These are phyloP conservation scores for Strigops habroptila DNA, from an alignment of 2,113 vertebrate genomes.

Conservation along the genomic window DNA sequence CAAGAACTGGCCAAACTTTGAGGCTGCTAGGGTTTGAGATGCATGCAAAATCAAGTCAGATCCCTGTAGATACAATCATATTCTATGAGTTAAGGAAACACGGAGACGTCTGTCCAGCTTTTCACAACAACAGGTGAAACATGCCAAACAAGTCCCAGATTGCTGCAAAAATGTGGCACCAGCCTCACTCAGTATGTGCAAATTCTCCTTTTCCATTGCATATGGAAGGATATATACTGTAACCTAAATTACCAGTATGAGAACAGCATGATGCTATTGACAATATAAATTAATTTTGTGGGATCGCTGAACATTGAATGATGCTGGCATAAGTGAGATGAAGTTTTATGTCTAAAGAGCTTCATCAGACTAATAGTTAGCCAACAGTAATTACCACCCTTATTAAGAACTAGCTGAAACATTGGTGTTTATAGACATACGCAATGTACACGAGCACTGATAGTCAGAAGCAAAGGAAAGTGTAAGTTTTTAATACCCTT, in stretches of 20 bases:
- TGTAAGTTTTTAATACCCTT: accelerated
- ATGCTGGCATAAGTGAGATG: not conserved
- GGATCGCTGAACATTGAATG: not conserved
- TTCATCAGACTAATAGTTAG: not conserved
- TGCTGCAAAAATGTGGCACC: not conserved
- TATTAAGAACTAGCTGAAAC: not conserved
- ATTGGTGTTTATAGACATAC: not conserved
- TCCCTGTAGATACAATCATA: not conserved
- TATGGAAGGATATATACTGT: accelerated
- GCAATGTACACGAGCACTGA: not conserved
- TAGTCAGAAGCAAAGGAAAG: not conserved
- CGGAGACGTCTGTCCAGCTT: not conserved
- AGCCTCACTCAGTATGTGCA: accelerated
- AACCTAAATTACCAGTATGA: not conserved
- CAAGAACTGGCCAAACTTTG: not conserved
- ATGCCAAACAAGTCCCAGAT: not conserved
- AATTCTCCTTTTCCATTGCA: not conserved
- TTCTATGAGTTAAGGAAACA: not conserved
- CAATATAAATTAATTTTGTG: not conserved
- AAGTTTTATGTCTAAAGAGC: not conserved
- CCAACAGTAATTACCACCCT: not conserved
- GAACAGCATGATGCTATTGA: not conserved
- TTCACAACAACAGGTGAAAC: not conserved
- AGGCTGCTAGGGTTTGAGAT: not conserved
- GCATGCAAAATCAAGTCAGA: not conserved